Percentiles rank a stretch among this genome's conserved stretches.
These are phyloP conservation scores for Drosophila equinoxialis DNA, from an alignment of 1,140 invertebrate genomes.

Conservation along the genomic window DNA sequence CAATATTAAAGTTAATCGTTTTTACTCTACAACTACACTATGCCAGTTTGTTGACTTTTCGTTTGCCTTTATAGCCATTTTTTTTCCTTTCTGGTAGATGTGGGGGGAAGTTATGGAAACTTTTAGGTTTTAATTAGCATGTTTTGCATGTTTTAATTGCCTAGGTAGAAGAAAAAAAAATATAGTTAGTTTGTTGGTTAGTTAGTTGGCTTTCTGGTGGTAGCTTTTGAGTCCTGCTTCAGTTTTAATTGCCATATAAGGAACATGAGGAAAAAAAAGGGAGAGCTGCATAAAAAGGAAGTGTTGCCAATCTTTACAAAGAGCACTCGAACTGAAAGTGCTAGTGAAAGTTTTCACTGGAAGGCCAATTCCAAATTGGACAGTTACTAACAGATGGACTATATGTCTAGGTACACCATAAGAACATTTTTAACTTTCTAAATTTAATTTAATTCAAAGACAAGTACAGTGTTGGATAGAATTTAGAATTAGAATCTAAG, in stretches of 20 bases:
- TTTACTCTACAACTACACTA: conserved; percentile 10
- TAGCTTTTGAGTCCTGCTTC: not conserved
- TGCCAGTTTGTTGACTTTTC: conserved; percentile 17
- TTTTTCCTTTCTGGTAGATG: conserved; percentile 13
- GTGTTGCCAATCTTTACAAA: conserved; percentile 12
- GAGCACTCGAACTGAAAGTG: not conserved
- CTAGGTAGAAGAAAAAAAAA: conserved; percentile 9
- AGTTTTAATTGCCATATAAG: conserved; percentile 20
- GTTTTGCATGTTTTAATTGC: conserved; percentile 27
- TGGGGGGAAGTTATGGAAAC: not conserved
- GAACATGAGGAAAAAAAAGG: not conserved
- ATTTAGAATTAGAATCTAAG: no score
- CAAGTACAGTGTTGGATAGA: no score
- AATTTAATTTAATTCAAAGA: not conserved
- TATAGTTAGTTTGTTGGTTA: conserved; percentile 11
- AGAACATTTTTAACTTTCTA: not conserved
- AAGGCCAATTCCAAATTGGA: not conserved
- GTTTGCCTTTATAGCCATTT: conserved; percentile 6
- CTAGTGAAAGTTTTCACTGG: not conserved
- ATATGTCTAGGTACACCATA: not conserved
- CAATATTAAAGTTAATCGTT: conserved; percentile 33
- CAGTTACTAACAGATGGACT: not conserved
- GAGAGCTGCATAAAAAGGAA: not conserved
- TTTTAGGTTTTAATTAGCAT: conserved; percentile 47
- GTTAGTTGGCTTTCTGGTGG: conserved; percentile 12